Evolutionary conservation across 2,113 vertebrate genomes (phyloP), one percentile per base, ranked within the genome.

Genomic region (Proteles cristata): DNA sequence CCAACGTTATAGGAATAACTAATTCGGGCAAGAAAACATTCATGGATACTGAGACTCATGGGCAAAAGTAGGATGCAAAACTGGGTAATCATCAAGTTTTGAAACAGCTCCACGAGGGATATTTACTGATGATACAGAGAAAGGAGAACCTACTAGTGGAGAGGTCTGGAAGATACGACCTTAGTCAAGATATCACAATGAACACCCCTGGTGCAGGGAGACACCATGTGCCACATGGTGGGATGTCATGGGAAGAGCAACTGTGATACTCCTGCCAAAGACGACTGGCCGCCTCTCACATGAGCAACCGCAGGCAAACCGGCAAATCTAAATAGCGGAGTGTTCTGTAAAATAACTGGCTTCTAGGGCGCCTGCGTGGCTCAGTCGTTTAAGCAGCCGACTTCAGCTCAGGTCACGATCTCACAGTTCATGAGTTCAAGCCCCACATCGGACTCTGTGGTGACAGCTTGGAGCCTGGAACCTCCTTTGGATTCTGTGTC

Each of bases 71-170:
- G 69, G 53, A 66, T 12, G 8, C 87, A 90, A 58, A 82, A n/a
- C 11, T 26, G 43, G 68, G n/a, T 66, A 80, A 31, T 91, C 43
- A 26, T 45, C 15, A 90, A 53, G 17, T 17, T 31, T 88, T 25
- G 83, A 77, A 93, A 58, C 35, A 77, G 43, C 33, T 83, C 14
- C 79, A 94, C 31, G 74, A 0, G 66, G 69, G 76, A 63, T 16
- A 86, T 73, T 92, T 65, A 84, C 14, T 83, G 14, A 81, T 71
- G 77, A 88, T 83, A 90, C 94, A 80, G 39, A 74, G 50, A 69
- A 88, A 87, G 81, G 16, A 92, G 14, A 61, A 89, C 14, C 85
- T 89, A 11, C 66, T 6, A 45, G 61, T 48, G 9, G 65, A 88
- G 55, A 68, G 66, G 74, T 33, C 58, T 87, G 17, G 86, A 84